phyloP scores from a whole-genome alignment of 2,888 invertebrate genomes.

The Eilema sororculum region DNA sequence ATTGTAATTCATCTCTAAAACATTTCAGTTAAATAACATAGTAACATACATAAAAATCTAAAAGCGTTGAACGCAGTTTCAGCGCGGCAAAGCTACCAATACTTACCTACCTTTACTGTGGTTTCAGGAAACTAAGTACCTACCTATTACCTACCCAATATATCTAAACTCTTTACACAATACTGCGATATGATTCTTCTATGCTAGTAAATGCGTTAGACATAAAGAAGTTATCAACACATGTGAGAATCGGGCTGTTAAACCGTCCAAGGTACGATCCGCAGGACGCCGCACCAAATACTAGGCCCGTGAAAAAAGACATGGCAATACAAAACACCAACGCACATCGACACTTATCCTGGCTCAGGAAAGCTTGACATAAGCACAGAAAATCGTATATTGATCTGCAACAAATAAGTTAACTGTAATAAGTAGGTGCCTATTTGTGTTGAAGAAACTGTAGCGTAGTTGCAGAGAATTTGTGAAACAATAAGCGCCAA shows the following conservation, averaged over 20 bases:
- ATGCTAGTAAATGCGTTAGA: conserved; percentile 57
- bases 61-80: neutral
- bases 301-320: conserved; percentile 66
- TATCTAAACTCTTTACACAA: conserved; percentile 50
- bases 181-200: conserved; percentile 66
- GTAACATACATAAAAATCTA: neutral
- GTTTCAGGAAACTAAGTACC: too few relatives aligned
- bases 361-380: conserved; percentile 65
- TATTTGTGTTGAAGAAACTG: neutral
- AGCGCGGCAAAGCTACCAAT: too few relatives aligned
- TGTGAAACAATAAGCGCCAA: too few relatives aligned
- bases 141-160: neutral
- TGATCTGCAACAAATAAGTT: conserved; percentile 66
- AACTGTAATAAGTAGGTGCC: neutral
- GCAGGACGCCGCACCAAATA: conserved; percentile 77
- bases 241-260: conserved; percentile 75
- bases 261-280: conserved; percentile 71
- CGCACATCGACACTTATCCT: conserved; percentile 63
- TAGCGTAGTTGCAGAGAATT: too few relatives aligned
- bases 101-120: too few relatives aligned
- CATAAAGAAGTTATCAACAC: conserved; percentile 74
- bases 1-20: conserved; percentile 1
- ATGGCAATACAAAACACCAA: conserved; percentile 55
- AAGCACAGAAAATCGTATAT: conserved; percentile 68
- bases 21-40: neutral